Evolutionary conservation across 2,888 invertebrate species (phyloP).

Genomic region (Taenaris catops): DNA sequence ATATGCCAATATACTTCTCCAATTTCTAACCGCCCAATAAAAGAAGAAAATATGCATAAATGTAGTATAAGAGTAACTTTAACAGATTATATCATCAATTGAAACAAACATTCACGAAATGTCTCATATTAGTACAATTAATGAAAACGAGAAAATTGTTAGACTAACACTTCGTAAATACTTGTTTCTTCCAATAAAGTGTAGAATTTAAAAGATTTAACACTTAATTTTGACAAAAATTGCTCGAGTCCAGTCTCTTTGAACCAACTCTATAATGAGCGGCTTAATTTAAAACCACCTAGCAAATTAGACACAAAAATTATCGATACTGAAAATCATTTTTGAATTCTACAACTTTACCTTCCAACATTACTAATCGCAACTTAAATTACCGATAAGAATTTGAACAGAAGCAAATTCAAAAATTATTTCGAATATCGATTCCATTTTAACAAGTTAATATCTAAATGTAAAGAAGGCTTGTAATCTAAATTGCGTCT

Average conservation of each 20-base stretch:
- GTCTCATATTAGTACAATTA: constrained; percentile 2
- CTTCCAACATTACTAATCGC: background rate
- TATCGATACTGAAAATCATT: background rate
- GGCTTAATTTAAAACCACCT: background rate
- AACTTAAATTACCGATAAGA: too few species aligned
- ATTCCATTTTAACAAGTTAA: too few species aligned
- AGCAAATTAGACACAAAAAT: background rate
- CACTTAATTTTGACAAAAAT: constrained; percentile 1
- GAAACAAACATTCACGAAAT: constrained; percentile 6
- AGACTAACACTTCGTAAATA: constrained; percentile 2
- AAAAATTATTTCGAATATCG: constrained; percentile 1
- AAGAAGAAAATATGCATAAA: constrained; percentile 1
- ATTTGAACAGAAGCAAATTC: background rate
- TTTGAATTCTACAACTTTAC: background rate
- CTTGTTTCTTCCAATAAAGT: background rate
- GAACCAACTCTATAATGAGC: background rate
- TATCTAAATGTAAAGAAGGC: constrained; percentile 19
- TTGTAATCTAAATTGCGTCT: constrained; percentile 21
- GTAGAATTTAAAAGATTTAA: constrained; percentile 6
- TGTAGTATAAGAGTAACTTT: background rate
- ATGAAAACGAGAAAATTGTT: background rate
- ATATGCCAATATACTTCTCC: too few species aligned
- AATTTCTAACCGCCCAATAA: too few species aligned
- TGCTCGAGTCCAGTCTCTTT: background rate
- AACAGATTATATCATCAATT: background rate